phyloP scores from a whole-genome alignment of 2,113 vertebrate species.

The Strix aluco region DNA sequence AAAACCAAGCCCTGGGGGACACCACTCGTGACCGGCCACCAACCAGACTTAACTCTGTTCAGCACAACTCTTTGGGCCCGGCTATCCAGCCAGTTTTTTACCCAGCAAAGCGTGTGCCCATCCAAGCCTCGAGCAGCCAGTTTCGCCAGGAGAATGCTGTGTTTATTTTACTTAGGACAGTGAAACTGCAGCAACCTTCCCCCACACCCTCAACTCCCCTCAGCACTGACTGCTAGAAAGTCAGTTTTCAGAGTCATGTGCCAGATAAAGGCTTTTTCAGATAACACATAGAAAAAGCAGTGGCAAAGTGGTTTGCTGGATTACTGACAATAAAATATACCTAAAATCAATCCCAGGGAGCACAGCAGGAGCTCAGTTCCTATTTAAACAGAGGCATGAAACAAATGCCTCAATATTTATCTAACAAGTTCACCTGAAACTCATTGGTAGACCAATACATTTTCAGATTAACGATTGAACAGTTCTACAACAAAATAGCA shows the following conservation, averaged over 20 bases:
- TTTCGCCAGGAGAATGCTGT: no score
- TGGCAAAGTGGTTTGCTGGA: conserved; percentile 28
- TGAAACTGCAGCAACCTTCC: neutral
- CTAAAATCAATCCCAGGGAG: neutral
- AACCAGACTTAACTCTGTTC: no score
- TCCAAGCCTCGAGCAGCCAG: no score
- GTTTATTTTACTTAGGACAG: neutral
- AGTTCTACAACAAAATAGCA: neutral
- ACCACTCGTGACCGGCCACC: no score
- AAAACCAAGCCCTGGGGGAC: no score
- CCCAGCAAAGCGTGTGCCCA: no score
- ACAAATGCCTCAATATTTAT: neutral
- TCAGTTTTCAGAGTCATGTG: neutral
- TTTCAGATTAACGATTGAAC: neutral
- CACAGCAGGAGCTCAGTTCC: neutral
- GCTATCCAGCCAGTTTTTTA: no score
- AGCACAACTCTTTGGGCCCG: no score
- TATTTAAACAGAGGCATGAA: neutral
- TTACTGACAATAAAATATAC: neutral
- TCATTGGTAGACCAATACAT: neutral
- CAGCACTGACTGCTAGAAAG: neutral
- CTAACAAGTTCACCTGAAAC: neutral
- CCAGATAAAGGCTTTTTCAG: conserved; percentile 24
- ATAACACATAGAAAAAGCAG: neutral
- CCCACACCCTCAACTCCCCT: neutral